These are phyloP conservation scores for Diarsia rubi DNA, from an alignment of 2,888 invertebrate species.

Conservation along the genomic window DNA sequence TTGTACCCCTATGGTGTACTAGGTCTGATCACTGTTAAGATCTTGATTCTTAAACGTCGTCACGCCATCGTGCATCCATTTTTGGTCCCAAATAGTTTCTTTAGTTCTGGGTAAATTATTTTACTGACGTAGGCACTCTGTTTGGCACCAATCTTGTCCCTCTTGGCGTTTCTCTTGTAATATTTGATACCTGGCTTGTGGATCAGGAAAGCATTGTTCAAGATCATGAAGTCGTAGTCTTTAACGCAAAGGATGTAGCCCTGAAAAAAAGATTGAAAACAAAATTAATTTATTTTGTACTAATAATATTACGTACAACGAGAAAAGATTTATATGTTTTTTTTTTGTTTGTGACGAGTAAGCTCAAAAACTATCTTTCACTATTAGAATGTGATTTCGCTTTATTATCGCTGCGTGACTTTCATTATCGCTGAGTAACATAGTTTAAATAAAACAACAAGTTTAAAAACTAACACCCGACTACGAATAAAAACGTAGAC, in stretches of 20 bases:
- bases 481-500: too few relatives aligned
- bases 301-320: background rate
- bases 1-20: slow-evolving; percentile 55
- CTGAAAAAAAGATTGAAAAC: slow-evolving; percentile 85
- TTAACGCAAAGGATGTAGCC: slow-evolving; percentile 97
- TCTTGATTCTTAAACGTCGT: slow-evolving; percentile 65
- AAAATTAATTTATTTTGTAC: background rate
- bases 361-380: background rate
- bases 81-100: slow-evolving; percentile 95
- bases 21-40: slow-evolving; percentile 56
- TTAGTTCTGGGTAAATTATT: slow-evolving; percentile 96
- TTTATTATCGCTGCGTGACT: too few relatives aligned
- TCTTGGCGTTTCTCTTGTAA: slow-evolving; percentile 94
- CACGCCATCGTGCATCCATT: slow-evolving; percentile 94
- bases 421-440: too few relatives aligned
- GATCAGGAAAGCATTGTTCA: slow-evolving; percentile 98
- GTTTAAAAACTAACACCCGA: too few relatives aligned
- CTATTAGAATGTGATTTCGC: too few relatives aligned
- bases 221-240: slow-evolving; percentile 97
- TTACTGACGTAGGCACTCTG: slow-evolving; percentile 95
- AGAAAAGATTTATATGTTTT: background rate
- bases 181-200: slow-evolving; percentile 98
- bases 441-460: too few relatives aligned
- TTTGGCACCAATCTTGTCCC: slow-evolving; percentile 94
- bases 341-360: background rate